Conservation (phyloP, 2,888 invertebrate species). For the Drosophila rubida region DNA sequence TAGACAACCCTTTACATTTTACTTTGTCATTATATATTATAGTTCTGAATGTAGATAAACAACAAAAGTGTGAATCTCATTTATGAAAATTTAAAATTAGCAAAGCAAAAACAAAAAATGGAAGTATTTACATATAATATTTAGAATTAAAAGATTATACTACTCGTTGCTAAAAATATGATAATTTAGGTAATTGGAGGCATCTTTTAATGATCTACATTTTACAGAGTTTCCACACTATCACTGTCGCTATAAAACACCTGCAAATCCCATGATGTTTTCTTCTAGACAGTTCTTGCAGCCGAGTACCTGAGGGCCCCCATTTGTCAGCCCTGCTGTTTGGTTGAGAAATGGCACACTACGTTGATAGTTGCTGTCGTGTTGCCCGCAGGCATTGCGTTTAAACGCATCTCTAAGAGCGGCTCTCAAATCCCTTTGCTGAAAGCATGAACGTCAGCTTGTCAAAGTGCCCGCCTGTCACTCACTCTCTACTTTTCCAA, state of each 20-base stretch:
- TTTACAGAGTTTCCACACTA: background rate
- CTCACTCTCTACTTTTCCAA: slow-evolving; percentile 27
- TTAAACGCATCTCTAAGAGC: slow-evolving; percentile 34
- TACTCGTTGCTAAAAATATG: no score
- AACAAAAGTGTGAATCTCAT: no score
- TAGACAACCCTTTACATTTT: no score
- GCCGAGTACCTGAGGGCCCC: background rate
- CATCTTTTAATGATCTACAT: no score
- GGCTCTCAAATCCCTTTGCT: slow-evolving; percentile 12
- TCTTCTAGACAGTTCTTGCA: background rate
- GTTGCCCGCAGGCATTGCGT: slow-evolving; percentile 44
- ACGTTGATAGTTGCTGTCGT: slow-evolving; percentile 24
- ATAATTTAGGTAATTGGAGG: no score
- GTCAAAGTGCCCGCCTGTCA: slow-evolving; percentile 32
- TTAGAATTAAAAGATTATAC: no score
- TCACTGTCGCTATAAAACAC: no score
- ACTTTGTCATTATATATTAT: no score
- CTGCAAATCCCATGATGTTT: background rate
- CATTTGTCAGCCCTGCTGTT: background rate
- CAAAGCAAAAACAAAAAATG: no score
- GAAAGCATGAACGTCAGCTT: slow-evolving; percentile 47
- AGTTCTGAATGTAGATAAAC: no score
- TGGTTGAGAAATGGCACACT: background rate
- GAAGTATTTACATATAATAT: no score
- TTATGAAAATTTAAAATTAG: no score